Base-by-base conservation (phyloP, 2,797 vertebrate genomes). In the Coregonus ussuriensis region DNA sequence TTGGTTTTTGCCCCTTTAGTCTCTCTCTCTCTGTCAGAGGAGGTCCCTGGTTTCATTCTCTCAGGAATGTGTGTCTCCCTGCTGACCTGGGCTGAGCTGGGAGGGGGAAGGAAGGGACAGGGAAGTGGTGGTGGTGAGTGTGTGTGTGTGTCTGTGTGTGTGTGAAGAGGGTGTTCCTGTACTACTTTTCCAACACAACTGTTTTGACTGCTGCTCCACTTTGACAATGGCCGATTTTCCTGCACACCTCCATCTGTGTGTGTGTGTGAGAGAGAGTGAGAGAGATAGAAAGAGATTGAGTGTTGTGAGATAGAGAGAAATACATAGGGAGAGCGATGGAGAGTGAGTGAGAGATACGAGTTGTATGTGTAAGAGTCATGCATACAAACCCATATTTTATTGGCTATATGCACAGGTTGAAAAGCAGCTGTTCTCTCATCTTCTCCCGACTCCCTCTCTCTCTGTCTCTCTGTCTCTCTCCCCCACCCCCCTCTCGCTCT, bases 51-150 rank as follows among this genome's bases (percentile, higher is more conserved):
- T 82, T 79, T 84, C 73, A 76, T 81, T 82, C 81, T 74, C 52
- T 37, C 69, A 79, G 78, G 80, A 88, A 88, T 85, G 82, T 4
- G 63, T 21, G 59, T 76, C 35, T 31, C 59, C 83, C 79, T 53
- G 53, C 71, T 86, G 81, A 83, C 80, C 83, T 65, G 65, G 47
- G 72, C 1, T 9, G 33, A 56, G 37, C 68, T 52, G 31, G 80
- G 73, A 79, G 74, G 33, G 15, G 59, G 11, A 0, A n/a, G 72
- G 79, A 63, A 14, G n/a, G 54, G 63, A 41, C 41, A 51, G 35
- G 52, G 63, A 77, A 52, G 71, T 67, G 78, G 25, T 25, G 25
- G 25, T 25, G 25, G 75, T 76, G 77, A 85, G 83, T 81, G 77
- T 72, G 52, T 35, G 71, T 47, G 77, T 78, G 73, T 78, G 77